Evolutionary conservation across 2,888 invertebrate genomes (phyloP).

Genomic region (Conomelus anceps): DNA sequence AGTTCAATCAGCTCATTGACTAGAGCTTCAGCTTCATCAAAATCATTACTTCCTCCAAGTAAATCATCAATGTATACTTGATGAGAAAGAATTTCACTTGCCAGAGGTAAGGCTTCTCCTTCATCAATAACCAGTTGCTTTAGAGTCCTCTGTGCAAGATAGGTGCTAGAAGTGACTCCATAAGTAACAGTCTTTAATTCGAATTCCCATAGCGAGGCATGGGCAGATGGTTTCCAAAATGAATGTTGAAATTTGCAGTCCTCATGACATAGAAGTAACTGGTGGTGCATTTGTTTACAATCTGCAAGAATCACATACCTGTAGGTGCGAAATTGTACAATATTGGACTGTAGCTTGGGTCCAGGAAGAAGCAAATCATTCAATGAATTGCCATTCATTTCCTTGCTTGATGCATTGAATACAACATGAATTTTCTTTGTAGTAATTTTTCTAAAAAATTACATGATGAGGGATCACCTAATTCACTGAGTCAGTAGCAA

Average conservation of each 20-base stretch:
- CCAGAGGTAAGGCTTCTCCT: background rate
- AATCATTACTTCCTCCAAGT: background rate
- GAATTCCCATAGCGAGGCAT: background rate
- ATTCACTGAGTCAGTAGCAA: too few relatives aligned
- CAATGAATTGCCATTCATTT: background rate
- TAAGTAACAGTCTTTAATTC: background rate
- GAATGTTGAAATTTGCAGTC: background rate
- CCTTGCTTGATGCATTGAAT: background rate
- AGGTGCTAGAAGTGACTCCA: background rate
- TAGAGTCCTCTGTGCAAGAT: background rate
- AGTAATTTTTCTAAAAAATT: background rate
- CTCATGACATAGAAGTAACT: background rate
- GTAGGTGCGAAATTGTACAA: background rate
- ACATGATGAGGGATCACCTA: background rate
- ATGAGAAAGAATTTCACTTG: background rate
- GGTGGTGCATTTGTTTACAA: background rate
- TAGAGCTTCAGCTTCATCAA: background rate
- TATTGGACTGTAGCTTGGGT: too few relatives aligned
- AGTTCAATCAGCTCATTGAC: background rate
- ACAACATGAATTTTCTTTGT: background rate
- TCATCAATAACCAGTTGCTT: background rate
- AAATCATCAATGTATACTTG: background rate
- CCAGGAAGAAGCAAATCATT: background rate
- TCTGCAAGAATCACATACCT: background rate
- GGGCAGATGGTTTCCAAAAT: background rate